These are phyloP conservation scores for Ellobius talpinus DNA, from an alignment of 2,113 vertebrate genomes.

Conservation along the genomic window DNA sequence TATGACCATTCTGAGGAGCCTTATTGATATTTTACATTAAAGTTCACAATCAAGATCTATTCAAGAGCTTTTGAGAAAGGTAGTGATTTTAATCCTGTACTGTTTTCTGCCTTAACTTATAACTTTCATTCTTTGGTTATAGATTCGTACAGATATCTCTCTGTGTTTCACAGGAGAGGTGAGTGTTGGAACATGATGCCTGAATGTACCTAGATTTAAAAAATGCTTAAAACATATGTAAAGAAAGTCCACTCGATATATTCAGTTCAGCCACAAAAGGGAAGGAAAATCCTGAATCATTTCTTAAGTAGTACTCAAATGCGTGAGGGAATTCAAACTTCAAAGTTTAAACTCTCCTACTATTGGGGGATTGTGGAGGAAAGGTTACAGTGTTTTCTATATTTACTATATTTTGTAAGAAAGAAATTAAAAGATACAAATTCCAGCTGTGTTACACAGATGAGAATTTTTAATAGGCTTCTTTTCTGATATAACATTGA, in stretches of 20 bases:
- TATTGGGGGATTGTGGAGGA: not conserved
- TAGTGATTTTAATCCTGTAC: not conserved
- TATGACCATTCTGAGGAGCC: not conserved
- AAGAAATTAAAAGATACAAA: not conserved
- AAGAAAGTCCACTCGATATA: not conserved
- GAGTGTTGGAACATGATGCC: not conserved
- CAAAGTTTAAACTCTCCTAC: not conserved
- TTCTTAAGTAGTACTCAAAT: not conserved
- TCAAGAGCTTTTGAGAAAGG: not conserved
- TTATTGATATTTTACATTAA: not conserved
- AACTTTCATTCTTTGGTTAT: not conserved
- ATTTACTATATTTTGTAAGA: slow-evolving; percentile 3
- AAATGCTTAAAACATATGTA: slow-evolving; percentile 1
- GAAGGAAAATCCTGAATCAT: not conserved
- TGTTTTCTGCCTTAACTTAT: not conserved
- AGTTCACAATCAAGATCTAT: not conserved
- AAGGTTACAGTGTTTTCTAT: slow-evolving; percentile 16
- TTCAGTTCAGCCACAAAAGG: not conserved
- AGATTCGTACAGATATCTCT: not conserved
- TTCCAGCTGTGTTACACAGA: not conserved
- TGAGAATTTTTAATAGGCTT: not conserved
- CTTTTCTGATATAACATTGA: slow-evolving; percentile 33
- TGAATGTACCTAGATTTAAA: not conserved
- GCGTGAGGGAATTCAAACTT: not conserved
- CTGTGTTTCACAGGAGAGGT: not conserved